These are phyloP conservation scores for Rhagologus leucostigma DNA, from an alignment of 2,113 vertebrate species.

Conservation along the genomic window DNA sequence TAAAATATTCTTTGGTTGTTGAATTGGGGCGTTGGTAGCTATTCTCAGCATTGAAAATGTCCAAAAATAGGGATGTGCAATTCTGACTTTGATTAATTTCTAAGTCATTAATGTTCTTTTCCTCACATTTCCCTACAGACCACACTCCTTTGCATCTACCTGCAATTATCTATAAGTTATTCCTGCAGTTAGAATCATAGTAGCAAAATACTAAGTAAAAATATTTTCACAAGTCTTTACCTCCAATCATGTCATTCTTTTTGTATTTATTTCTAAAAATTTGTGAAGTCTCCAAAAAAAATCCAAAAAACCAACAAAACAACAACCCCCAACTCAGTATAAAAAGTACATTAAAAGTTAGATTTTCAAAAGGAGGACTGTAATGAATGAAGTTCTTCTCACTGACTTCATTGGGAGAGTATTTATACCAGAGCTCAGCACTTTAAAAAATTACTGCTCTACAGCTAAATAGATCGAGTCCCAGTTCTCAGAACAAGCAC, in stretches of 20 bases:
- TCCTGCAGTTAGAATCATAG: neutral
- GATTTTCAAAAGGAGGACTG: neutral
- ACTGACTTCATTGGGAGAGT: neutral
- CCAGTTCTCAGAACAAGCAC: neutral
- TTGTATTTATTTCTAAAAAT: neutral
- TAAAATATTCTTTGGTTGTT: neutral
- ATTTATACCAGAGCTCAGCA: neutral
- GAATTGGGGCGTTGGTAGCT: neutral
- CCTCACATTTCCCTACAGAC: neutral
- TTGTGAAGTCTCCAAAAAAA: neutral
- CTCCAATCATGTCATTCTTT: neutral
- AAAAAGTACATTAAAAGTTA: neutral
- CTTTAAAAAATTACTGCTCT: neutral
- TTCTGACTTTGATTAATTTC: neutral
- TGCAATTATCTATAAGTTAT: neutral
- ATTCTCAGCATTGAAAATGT: neutral
- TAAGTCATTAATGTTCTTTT: neutral
- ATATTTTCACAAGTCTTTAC: neutral
- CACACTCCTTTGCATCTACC: neutral
- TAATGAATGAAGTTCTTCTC: neutral
- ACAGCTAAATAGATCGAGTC: neutral
- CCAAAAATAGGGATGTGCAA: neutral
- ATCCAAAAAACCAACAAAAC: neutral
- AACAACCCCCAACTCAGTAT: neutral
- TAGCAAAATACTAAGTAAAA: neutral